These are phyloP conservation scores for Chaenogobius annularis DNA, from an alignment of 2,113 vertebrate species.

Conservation along the genomic window DNA sequence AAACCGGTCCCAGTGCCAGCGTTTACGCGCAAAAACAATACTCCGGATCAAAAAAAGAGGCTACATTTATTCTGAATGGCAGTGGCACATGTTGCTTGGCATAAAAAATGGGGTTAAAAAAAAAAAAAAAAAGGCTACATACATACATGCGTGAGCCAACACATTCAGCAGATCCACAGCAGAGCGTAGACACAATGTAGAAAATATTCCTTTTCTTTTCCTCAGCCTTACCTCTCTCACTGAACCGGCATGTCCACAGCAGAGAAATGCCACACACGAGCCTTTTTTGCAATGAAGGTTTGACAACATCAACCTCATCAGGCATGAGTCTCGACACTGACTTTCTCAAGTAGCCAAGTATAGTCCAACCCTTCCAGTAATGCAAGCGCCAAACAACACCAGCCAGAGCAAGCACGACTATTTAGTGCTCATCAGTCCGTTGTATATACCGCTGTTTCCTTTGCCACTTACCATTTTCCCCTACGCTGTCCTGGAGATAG, in stretches of 20 bases:
- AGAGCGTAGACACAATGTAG: slow-evolving; percentile 61
- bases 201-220: slow-evolving; percentile 49
- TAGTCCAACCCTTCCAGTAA: slow-evolving; percentile 75
- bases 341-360: slow-evolving; percentile 68
- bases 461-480: slow-evolving; percentile 95
- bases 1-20: slow-evolving; percentile 61
- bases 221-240: slow-evolving; percentile 54
- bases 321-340: slow-evolving; percentile 63
- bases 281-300: slow-evolving; percentile 55
- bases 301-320: slow-evolving; percentile 70
- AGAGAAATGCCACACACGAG: slow-evolving; percentile 60
- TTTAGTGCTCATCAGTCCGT: slow-evolving; percentile 70
- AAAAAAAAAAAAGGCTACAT: slow-evolving; percentile 32
- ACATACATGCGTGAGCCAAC: slow-evolving; percentile 39
- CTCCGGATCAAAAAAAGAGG: slow-evolving; percentile 39
- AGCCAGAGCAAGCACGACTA: slow-evolving; percentile 62
- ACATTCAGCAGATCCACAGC: slow-evolving; percentile 29
- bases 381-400: slow-evolving; percentile 56
- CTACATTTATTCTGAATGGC: slow-evolving; percentile 59
- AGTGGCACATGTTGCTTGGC: slow-evolving; percentile 78
- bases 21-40: slow-evolving; percentile 47
- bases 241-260: slow-evolving; percentile 67
- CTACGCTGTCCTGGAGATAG: slow-evolving; percentile 95
- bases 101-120: slow-evolving; percentile 55
- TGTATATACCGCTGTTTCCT: slow-evolving; percentile 68